Percentiles rank a stretch among this genome's conserved stretches.
Evolutionary conservation across 1,140 invertebrate genomes (phyloP).

Genomic region (Grapholita molesta): DNA sequence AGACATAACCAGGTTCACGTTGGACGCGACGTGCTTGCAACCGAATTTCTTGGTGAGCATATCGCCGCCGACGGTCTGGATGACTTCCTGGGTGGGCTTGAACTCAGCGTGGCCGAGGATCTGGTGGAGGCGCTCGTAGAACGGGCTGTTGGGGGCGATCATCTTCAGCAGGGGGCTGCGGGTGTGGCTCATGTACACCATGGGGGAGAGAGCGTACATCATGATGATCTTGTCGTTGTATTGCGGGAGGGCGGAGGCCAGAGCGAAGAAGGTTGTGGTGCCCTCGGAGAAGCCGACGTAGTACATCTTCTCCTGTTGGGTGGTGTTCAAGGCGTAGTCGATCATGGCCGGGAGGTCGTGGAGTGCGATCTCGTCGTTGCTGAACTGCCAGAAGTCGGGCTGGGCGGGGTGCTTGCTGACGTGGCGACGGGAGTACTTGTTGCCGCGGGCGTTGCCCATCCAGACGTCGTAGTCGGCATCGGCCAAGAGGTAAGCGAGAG

Average conservation of each 20-base stretch:
- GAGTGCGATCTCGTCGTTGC: constrained; percentile 86
- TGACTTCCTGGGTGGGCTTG: constrained; percentile 74
- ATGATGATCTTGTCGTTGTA: constrained; percentile 82
- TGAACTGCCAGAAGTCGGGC: constrained; percentile 76
- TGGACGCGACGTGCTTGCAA: constrained; percentile 79
- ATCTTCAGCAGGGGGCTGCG: constrained; percentile 79
- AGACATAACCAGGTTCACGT: constrained; percentile 79
- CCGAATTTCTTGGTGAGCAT: constrained; percentile 75
- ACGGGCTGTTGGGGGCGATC: constrained; percentile 75
- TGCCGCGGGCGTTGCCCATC: constrained; percentile 87
- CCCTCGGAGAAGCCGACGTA: constrained; percentile 83
- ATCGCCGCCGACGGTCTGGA: constrained; percentile 72
- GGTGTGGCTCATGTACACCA: constrained; percentile 80
- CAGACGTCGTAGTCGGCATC: constrained; percentile 86
- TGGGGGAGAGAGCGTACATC: constrained; percentile 83
- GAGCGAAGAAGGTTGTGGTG: constrained; percentile 70
- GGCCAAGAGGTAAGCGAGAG: constrained; percentile 69
- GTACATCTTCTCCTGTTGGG: constrained; percentile 73
- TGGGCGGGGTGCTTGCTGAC: constrained; percentile 67
- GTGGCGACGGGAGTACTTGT: constrained; percentile 83
- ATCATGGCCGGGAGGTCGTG: constrained; percentile 88
- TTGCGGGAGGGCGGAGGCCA: constrained; percentile 79
- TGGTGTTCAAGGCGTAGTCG: constrained; percentile 80
- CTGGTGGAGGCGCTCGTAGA: constrained; percentile 79
- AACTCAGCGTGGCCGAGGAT: constrained; percentile 79